phyloP scores from a whole-genome alignment of 2,888 invertebrate genomes.

The Chrysina gloriosa region DNA sequence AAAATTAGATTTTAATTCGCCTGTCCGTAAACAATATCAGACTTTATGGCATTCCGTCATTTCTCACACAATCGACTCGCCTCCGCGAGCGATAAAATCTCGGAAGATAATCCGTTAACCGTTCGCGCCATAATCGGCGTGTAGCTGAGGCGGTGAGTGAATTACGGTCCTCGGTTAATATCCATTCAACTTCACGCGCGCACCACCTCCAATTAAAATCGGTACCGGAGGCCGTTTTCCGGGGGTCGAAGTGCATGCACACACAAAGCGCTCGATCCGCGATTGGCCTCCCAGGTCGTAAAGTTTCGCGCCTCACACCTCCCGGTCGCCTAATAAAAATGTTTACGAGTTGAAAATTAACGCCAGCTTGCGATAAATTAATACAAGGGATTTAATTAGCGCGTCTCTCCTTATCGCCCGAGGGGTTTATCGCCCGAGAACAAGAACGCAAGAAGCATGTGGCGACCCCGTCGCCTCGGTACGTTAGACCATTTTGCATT shows the following conservation, averaged over 20 bases:
- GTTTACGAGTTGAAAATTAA: slow-evolving; percentile 63
- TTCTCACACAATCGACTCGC: no score
- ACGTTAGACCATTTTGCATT: no score
- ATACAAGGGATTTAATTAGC: slow-evolving; percentile 64
- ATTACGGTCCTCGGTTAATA: not conserved
- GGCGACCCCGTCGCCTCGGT: no score
- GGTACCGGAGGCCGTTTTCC: not conserved
- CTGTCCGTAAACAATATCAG: no score
- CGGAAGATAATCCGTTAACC: not conserved
- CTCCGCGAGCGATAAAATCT: not conserved
- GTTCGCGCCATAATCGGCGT: not conserved
- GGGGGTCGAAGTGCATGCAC: not conserved
- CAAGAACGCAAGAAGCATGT: no score
- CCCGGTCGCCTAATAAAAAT: slow-evolving; percentile 60
- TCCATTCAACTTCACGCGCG: not conserved
- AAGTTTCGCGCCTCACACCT: slow-evolving; percentile 46
- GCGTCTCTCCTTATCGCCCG: no score
- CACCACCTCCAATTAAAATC: not conserved
- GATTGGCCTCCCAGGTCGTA: slow-evolving; percentile 42
- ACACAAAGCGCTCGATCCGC: not conserved
- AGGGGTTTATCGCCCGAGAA: no score
- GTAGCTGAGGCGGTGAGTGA: not conserved
- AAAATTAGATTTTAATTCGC: no score
- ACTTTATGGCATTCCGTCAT: no score
- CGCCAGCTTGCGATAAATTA: slow-evolving; percentile 63